These are phyloP conservation scores for Tangachromis dhanisi DNA, from an alignment of 2,113 vertebrate genomes.

Conservation along the genomic window DNA sequence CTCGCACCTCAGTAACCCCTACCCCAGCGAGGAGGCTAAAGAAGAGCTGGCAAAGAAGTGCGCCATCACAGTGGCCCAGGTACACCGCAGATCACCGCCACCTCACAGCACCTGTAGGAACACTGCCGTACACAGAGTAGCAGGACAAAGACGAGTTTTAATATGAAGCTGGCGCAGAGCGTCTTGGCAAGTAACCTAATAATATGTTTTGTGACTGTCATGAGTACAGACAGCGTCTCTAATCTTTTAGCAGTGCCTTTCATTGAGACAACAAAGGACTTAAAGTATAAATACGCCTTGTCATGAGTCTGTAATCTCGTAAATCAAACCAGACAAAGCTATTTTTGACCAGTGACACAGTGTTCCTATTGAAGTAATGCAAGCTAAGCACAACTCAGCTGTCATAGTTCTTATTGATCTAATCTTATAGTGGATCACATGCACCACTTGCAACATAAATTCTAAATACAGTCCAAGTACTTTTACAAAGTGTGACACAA, in stretches of 20 bases:
- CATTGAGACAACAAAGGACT: constrained; percentile 22
- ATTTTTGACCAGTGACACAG: constrained; percentile 32
- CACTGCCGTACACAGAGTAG: not conserved
- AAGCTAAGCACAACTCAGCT: not conserved
- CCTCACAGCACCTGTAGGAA: constrained; percentile 4
- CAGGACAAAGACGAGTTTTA: not conserved
- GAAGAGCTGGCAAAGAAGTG: constrained; percentile 99
- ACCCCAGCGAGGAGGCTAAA: constrained; percentile 99
- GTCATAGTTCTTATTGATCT: not conserved
- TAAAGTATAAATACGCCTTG: constrained; percentile 16
- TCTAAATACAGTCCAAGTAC: not conserved
- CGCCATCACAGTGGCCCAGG: constrained; percentile 98
- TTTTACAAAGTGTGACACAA: not conserved
- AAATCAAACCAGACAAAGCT: constrained; percentile 31
- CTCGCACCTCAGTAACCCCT: constrained; percentile 99
- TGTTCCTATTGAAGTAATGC: constrained; percentile 9
- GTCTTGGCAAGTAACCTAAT: constrained; percentile 20
- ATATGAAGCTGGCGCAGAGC: not conserved
- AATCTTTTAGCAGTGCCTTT: constrained; percentile 25
- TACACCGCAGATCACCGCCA: constrained; percentile 47
- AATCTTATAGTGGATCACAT: not conserved
- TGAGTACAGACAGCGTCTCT: constrained; percentile 37
- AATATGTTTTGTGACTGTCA: constrained; percentile 8
- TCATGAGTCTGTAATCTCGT: constrained; percentile 1
- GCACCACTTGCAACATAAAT: not conserved